phyloP scores from a whole-genome alignment of 2,888 invertebrate species.

The Axea sp. region DNA sequence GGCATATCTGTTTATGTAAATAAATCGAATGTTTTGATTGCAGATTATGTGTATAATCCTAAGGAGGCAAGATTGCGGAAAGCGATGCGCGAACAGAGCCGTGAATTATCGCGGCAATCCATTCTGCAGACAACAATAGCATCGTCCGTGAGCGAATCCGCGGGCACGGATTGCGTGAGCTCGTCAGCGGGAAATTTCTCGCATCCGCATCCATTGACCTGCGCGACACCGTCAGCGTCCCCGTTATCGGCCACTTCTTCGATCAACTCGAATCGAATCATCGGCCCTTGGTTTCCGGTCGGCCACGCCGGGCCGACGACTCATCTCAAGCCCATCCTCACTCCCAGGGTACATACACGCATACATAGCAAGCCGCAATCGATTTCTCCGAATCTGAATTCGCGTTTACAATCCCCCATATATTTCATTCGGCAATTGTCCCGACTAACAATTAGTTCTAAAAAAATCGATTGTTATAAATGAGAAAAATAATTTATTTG shows the following conservation, averaged over 20 bases:
- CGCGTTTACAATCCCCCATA: conserved; percentile 17
- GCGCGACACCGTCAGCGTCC: conserved; percentile 63
- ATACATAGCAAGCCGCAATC: conserved; percentile 33
- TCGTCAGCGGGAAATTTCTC: conserved; percentile 60
- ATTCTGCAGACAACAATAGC: conserved; percentile 73
- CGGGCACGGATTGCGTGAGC: conserved; percentile 63
- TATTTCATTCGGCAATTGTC: conserved; percentile 30
- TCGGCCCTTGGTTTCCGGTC: conserved; percentile 74
- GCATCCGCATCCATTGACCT: conserved; percentile 60
- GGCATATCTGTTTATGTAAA: conserved; percentile 2
- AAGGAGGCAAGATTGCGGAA: conserved; percentile 83
- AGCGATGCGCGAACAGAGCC: conserved; percentile 81
- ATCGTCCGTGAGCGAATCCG: conserved; percentile 64
- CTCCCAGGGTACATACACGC: conserved; percentile 68
- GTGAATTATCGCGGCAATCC: conserved; percentile 76
- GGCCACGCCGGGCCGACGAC: conserved; percentile 67
- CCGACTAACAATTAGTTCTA: neutral
- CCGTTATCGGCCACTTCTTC: conserved; percentile 65
- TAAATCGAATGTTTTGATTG: conserved; percentile 61
- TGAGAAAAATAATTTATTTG: too few relatives aligned
- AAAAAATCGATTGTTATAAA: too few relatives aligned
- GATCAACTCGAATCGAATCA: conserved; percentile 69
- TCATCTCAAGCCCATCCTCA: conserved; percentile 72
- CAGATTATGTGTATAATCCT: conserved; percentile 84
- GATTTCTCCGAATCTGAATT: conserved; percentile 55